Percentiles rank a stretch among this genome's conserved stretches.
phyloP scores from a whole-genome alignment of 2,113 vertebrate species.

The Campylorhamphus procurvoides region DNA sequence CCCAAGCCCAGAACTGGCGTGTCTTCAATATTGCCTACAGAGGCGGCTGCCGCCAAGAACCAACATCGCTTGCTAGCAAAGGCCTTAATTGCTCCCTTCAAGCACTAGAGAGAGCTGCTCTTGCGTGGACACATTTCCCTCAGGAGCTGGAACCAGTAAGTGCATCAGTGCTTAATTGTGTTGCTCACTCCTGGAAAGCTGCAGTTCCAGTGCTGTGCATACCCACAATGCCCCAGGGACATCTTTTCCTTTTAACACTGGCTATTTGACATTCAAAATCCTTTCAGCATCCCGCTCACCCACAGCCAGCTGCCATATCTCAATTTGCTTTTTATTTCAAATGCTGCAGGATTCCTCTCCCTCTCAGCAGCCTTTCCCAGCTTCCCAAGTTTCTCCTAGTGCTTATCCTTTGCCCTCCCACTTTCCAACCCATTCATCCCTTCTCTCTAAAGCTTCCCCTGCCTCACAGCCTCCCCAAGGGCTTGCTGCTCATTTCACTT shows the following conservation, averaged over 20 bases:
- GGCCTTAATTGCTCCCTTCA: not conserved
- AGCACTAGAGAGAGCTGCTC: not conserved
- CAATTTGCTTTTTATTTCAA: not conserved
- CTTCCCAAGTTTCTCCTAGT: not conserved
- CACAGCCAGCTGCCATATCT: not conserved
- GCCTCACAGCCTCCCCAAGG: not conserved
- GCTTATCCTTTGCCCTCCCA: not conserved
- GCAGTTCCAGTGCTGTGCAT: not conserved
- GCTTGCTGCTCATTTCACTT: not conserved
- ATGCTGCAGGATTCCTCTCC: not conserved
- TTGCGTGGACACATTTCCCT: not conserved
- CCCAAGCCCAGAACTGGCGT: not conserved
- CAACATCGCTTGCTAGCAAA: not conserved
- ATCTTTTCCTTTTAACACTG: not conserved
- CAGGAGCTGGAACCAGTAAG: not conserved
- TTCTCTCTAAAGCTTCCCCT: not conserved
- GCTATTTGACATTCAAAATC: not conserved
- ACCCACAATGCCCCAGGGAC: not conserved
- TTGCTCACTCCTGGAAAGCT: not conserved
- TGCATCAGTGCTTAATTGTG: not conserved
- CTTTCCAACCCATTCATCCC: not conserved
- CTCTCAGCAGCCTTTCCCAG: not conserved
- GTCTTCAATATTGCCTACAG: not conserved
- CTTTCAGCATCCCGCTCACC: not conserved
- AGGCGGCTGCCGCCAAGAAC: not conserved